phyloP scores from a whole-genome alignment of 2,888 invertebrate genomes.

The Apotomis turbidana region DNA sequence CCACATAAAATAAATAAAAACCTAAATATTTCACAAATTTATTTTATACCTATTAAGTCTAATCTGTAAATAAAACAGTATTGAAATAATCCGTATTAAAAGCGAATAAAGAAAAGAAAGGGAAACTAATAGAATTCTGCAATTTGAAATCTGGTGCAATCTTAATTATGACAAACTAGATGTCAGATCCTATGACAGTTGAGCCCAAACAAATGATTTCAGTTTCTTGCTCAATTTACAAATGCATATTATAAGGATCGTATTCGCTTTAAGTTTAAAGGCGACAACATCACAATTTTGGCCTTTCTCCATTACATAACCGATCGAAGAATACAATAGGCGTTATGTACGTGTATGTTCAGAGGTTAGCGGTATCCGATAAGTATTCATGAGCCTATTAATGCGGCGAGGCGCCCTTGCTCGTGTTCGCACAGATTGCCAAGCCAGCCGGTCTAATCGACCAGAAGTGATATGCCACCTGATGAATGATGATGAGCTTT shows the following conservation, averaged over 20 bases:
- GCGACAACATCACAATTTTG: conserved; percentile 7
- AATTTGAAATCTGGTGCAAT: too few species aligned
- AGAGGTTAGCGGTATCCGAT: conserved; percentile 55
- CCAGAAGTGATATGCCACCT: conserved; percentile 72
- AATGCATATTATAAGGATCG: not conserved
- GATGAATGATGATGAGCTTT: conserved; percentile 68
- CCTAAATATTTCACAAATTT: too few species aligned
- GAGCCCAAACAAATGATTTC: too few species aligned
- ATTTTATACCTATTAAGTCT: too few species aligned
- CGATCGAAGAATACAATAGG: conserved; percentile 37
- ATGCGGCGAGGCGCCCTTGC: conserved; percentile 61
- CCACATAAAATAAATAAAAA: too few species aligned
- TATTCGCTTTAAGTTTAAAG: conserved; percentile 2
- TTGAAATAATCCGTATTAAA: too few species aligned
- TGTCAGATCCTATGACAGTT: too few species aligned
- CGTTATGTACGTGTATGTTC: conserved; percentile 34
- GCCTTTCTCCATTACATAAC: conserved; percentile 39
- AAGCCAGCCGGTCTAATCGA: conserved; percentile 68
- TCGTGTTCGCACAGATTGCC: conserved; percentile 63
- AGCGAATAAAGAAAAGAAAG: too few species aligned
- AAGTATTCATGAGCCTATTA: conserved; percentile 79
- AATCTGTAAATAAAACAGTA: too few species aligned
- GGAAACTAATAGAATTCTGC: too few species aligned
- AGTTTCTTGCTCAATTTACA: too few species aligned
- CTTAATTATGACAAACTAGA: too few species aligned